phyloP scores from a whole-genome alignment of 2,113 vertebrate species.

The Egretta garzetta region DNA sequence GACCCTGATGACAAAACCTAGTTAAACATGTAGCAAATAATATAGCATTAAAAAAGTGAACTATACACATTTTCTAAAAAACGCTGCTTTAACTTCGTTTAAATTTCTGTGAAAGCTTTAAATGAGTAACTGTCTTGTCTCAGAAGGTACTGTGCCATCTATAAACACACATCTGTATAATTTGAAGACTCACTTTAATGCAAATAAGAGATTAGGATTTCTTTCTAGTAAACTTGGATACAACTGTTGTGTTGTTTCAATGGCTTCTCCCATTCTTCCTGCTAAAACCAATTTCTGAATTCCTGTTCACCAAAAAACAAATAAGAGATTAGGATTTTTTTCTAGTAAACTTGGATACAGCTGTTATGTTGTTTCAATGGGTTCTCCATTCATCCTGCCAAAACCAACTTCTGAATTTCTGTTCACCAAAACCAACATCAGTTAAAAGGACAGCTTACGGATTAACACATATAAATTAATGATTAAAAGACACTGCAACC shows the following conservation, averaged over 20 bases:
- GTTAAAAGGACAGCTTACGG: constrained; percentile 23
- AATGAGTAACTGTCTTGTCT: constrained; percentile 57
- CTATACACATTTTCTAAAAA: constrained; percentile 46
- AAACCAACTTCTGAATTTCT: constrained; percentile 96
- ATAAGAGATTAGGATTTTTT: constrained; percentile 93
- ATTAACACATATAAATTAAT: neutral
- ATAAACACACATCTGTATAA: constrained; percentile 69
- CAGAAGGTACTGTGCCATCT: constrained; percentile 61
- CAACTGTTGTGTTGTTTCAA: constrained; percentile 98
- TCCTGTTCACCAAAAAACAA: constrained; percentile 83
- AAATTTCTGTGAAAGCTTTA: constrained; percentile 38
- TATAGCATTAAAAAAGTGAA: constrained; percentile 40
- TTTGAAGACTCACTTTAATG: constrained; percentile 91
- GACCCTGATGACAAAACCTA: constrained; percentile 47
- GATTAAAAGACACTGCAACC: constrained; percentile 33
- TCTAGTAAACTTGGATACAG: constrained; percentile 97
- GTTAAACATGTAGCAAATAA: constrained; percentile 43
- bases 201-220: constrained; percentile 98
- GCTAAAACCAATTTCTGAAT: constrained; percentile 99
- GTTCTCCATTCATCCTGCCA: constrained; percentile 97
- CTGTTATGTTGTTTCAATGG: constrained; percentile 97
- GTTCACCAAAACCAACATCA: constrained; percentile 64
- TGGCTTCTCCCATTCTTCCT: constrained; percentile 99
- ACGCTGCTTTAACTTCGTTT: constrained; percentile 32
- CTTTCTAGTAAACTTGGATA: constrained; percentile 98